These are phyloP conservation scores for Sebastes kiyomatsui DNA, from an alignment of 2,797 vertebrate species.

Conservation along the genomic window DNA sequence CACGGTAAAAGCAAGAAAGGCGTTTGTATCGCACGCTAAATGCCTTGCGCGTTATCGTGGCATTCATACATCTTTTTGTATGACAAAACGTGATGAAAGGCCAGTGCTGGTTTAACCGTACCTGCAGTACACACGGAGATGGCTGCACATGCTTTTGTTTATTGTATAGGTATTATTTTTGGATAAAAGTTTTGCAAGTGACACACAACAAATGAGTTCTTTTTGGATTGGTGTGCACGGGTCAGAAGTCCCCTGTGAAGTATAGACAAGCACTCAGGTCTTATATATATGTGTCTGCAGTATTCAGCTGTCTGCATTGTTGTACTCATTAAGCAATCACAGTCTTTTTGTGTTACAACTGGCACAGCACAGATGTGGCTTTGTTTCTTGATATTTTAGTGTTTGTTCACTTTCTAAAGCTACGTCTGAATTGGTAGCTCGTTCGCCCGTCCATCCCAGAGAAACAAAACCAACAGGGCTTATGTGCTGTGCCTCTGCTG, in stretches of 20 bases:
- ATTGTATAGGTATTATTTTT: background rate
- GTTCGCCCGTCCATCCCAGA: slow-evolving; percentile 25
- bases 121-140: background rate
- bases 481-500: slow-evolving; percentile 56
- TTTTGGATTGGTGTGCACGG: background rate
- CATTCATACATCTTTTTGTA: too few relatives aligned
- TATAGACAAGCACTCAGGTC: background rate
- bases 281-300: background rate
- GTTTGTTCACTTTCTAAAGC: slow-evolving; percentile 28
- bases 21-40: too few relatives aligned
- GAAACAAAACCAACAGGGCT: slow-evolving; percentile 38
- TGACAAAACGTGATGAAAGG: background rate
- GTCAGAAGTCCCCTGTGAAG: background rate
- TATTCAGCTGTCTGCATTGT: background rate
- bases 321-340: background rate
- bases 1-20: too few relatives aligned
- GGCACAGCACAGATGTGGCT: slow-evolving; percentile 1
- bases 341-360: background rate
- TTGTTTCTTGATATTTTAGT: slow-evolving; percentile 5
- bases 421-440: slow-evolving; percentile 27
- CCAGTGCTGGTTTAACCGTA: background rate
- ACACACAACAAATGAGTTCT: background rate
- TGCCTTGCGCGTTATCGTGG: too few relatives aligned
- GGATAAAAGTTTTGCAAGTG: background rate
- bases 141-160: background rate